A percentile compares a stretch with the other conserved stretches of the same genome.
phyloP scores from a whole-genome alignment of 2,113 vertebrate genomes.

The Phainopepla nitens region DNA sequence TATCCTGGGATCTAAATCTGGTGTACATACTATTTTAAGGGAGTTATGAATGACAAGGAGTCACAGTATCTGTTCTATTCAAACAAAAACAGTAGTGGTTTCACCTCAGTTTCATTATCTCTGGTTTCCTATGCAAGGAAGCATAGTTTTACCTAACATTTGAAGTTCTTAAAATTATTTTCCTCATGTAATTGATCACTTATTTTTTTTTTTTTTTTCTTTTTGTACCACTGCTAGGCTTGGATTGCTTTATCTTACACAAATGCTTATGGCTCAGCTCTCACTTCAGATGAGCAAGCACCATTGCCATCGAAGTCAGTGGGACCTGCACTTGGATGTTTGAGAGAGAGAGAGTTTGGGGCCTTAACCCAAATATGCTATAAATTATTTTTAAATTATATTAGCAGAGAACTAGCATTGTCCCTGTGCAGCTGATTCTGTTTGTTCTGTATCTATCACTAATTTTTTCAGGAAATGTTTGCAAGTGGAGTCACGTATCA shows the following conservation, averaged over 20 bases:
- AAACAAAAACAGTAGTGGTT: neutral
- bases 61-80: neutral
- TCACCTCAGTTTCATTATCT: neutral
- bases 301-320: neutral
- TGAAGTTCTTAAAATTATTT: neutral
- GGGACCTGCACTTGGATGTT: neutral
- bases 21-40: neutral
- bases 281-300: neutral
- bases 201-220: neutral
- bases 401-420: neutral
- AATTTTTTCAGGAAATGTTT: constrained; percentile 1
- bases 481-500: neutral
- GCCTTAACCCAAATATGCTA: neutral
- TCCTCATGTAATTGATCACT: neutral
- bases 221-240: neutral
- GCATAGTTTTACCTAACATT: neutral
- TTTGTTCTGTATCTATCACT: neutral
- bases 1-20: neutral
- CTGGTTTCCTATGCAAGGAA: neutral
- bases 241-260: neutral
- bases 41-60: neutral
- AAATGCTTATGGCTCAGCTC: neutral
- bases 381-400: neutral
- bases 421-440: neutral
- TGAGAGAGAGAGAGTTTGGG: neutral